phyloP scores from a whole-genome alignment of 1,140 invertebrate genomes.

The Portunus trituberculatus region DNA sequence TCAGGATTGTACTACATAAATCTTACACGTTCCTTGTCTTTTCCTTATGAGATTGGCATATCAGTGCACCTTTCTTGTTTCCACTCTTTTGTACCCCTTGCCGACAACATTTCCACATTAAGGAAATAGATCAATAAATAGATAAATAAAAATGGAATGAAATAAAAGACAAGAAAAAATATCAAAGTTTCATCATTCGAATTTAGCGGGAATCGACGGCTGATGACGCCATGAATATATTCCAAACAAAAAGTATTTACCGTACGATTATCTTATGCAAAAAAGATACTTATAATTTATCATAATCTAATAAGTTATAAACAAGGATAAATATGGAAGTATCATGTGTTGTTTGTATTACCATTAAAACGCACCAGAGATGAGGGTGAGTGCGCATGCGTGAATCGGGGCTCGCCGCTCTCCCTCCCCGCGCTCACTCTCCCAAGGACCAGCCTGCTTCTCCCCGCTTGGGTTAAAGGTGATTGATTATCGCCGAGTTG shows the following conservation, averaged over 20 bases:
- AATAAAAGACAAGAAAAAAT: too few relatives aligned
- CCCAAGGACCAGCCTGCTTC: slow-evolving; percentile 38
- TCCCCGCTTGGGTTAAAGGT: slow-evolving; percentile 71
- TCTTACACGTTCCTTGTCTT: too few relatives aligned
- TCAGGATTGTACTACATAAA: too few relatives aligned
- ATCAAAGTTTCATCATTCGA: too few relatives aligned
- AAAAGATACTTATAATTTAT: not conserved
- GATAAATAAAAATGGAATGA: too few relatives aligned
- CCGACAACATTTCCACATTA: too few relatives aligned
- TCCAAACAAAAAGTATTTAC: not conserved
- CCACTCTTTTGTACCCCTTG: too few relatives aligned
- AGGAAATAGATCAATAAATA: too few relatives aligned
- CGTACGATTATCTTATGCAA: not conserved
- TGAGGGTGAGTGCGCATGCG: not conserved
- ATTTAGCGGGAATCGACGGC: too few relatives aligned
- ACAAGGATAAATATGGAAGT: not conserved
- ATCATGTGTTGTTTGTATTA: not conserved
- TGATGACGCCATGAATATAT: too few relatives aligned
- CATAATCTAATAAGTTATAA: not conserved
- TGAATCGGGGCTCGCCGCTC: not conserved
- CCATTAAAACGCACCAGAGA: not conserved
- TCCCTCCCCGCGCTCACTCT: not conserved
- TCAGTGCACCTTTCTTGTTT: too few relatives aligned
- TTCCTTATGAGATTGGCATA: too few relatives aligned
- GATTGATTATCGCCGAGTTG: slow-evolving; percentile 69